Conservation (phyloP, 2,888 invertebrate genomes). For the Drosophila nr. perissopoda region DNA sequence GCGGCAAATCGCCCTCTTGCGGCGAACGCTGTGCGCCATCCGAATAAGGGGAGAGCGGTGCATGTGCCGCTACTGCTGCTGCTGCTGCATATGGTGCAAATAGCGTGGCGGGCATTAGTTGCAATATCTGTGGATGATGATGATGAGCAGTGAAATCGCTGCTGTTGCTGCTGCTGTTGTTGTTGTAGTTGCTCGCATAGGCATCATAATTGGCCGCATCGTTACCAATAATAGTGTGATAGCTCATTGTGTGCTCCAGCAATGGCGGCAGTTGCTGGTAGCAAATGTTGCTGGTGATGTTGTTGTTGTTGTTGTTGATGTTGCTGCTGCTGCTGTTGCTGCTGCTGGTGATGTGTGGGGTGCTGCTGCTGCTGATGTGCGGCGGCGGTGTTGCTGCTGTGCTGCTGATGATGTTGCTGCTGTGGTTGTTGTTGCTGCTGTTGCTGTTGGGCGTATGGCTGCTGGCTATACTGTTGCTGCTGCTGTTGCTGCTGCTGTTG, state of each 20-base stretch:
- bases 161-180: slow-evolving; percentile 37
- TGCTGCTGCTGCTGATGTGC: slow-evolving; percentile 59
- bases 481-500: slow-evolving; percentile 34
- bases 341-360: slow-evolving; percentile 59
- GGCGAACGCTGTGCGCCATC: slow-evolving; percentile 79
- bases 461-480: slow-evolving; percentile 70
- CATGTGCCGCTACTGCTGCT: slow-evolving; percentile 52
- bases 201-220: slow-evolving; percentile 30
- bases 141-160: slow-evolving; percentile 71
- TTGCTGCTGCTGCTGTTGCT: slow-evolving; percentile 63
- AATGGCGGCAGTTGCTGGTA: slow-evolving; percentile 86
- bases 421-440: slow-evolving; percentile 52
- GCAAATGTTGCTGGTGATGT: slow-evolving; percentile 74
- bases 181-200: slow-evolving; percentile 41
- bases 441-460: slow-evolving; percentile 75
- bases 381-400: slow-evolving; percentile 58
- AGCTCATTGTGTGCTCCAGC: slow-evolving; percentile 87
- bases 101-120: slow-evolving; percentile 80
- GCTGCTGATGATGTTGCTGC: slow-evolving; percentile 49
- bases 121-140: slow-evolving; percentile 73
- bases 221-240: slow-evolving; percentile 95
- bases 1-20: slow-evolving; percentile 83
- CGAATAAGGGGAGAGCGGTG: slow-evolving; percentile 70
- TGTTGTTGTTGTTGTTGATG: slow-evolving; percentile 61
- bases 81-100: slow-evolving; percentile 77